These are phyloP conservation scores for Aurelia aurita DNA, from an alignment of 30 jellyfish, hydroid and myxozoan genomes.

Conservation along the genomic window DNA sequence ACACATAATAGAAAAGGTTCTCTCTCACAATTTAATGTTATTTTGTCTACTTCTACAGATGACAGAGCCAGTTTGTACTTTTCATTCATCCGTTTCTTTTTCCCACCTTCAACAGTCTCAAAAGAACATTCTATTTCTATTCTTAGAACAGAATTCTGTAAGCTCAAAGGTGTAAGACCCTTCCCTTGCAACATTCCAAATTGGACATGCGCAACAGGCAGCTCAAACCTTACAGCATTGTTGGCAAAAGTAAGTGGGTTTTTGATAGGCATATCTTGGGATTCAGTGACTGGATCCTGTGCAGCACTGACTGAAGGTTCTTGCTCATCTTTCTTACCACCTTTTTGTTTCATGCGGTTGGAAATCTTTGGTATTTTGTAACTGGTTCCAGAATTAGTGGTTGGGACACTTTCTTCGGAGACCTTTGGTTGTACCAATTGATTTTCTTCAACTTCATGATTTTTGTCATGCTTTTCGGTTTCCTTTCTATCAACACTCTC, in stretches of 20 bases:
- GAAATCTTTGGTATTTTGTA: constrained; percentile 46
- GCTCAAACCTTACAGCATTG: constrained; percentile 4
- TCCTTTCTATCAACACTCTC: not conserved
- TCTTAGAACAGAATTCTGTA: constrained; percentile 17
- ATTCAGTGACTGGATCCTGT: no score
- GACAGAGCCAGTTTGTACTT: constrained; percentile 67
- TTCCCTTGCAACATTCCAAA: constrained; percentile 67
- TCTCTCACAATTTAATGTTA: constrained; percentile 30
- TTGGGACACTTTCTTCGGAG: not conserved
- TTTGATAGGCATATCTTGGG: no score
- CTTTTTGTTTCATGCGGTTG: constrained; percentile 70
- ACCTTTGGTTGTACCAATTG: no score
- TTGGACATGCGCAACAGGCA: constrained; percentile 35
- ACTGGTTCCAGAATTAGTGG: not conserved
- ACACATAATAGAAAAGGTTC: constrained; percentile 40
- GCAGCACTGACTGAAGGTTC: no score
- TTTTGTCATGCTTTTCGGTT: no score
- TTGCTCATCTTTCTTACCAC: constrained; percentile 41
- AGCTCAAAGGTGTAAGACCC: constrained; percentile 38
- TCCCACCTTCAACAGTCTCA: constrained; percentile 30
- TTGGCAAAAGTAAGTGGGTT: not conserved
- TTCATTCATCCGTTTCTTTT: constrained; percentile 71
- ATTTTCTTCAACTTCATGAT: no score
- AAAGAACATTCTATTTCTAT: constrained; percentile 47
- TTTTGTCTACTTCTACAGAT: constrained; percentile 50